Percentiles rank a stretch among this genome's conserved stretches.
Evolutionary conservation across 2,113 vertebrate species (phyloP).

Genomic region (Eurystomus gularis): DNA sequence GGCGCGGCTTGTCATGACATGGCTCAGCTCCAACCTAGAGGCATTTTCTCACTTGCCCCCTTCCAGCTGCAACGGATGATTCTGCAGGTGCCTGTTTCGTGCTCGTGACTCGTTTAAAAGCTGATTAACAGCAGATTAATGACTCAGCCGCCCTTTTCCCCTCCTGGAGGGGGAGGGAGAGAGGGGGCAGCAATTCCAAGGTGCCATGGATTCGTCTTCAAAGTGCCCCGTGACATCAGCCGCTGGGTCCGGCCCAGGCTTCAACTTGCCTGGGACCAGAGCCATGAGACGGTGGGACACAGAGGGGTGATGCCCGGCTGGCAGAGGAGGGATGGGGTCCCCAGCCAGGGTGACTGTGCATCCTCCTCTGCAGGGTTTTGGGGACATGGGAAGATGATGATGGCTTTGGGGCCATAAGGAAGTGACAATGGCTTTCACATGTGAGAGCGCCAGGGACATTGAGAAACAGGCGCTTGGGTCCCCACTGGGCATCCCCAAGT

Average conservation of each 20-base stretch:
- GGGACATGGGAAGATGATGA: background rate
- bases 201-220: background rate
- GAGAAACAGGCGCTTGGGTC: background rate
- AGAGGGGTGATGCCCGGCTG: background rate
- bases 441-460: background rate
- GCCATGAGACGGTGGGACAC: accelerated
- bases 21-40: background rate
- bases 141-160: background rate
- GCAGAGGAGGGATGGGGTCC: background rate
- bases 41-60: background rate
- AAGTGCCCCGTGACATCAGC: background rate
- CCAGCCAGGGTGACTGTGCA: background rate
- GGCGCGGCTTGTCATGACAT: background rate
- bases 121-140: background rate
- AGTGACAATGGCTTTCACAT: background rate
- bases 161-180: background rate
- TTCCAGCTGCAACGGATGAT: background rate
- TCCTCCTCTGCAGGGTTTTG: background rate
- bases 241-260: background rate
- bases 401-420: no score
- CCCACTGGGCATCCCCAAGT: background rate
- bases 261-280: background rate
- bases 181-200: background rate
- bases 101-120: background rate
- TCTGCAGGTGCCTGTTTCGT: background rate